Conservation (phyloP, 2,113 vertebrate genomes). For the Pogona vitticeps region DNA sequence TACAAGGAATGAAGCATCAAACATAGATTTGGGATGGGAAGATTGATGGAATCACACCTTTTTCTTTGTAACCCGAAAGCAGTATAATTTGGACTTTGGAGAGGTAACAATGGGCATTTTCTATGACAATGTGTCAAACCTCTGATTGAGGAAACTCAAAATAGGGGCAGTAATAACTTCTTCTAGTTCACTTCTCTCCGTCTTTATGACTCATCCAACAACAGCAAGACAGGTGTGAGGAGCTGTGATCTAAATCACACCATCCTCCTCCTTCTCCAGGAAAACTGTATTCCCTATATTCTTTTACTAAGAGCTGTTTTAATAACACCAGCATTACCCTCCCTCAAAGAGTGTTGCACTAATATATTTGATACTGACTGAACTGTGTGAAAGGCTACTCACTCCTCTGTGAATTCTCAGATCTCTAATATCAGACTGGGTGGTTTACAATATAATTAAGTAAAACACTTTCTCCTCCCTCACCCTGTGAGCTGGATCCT, state of each 20-base stretch:
- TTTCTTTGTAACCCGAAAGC: constrained; percentile 24
- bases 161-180: constrained; percentile 1
- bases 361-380: no score
- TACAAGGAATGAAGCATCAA: constrained; percentile 36
- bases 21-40: constrained; percentile 39
- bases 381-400: no score
- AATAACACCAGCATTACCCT: not conserved
- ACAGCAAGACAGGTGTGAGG: not conserved
- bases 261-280: not conserved
- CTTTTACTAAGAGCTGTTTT: not conserved
- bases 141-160: constrained; percentile 5
- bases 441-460: no score
- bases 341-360: no score
- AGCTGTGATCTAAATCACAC: not conserved
- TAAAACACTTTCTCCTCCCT: no score
- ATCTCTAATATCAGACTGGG: no score
- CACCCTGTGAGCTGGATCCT: no score
- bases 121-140: not conserved
- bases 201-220: not conserved
- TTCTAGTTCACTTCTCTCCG: not conserved
- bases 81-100: not conserved
- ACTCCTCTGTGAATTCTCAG: no score
- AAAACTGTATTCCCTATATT: not conserved
- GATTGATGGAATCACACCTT: constrained; percentile 25
- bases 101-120: not conserved